Evolutionary conservation across 2,888 invertebrate species (phyloP), one percentile per base, ranked within the genome.

Genomic region (Cephus pygmeus): DNA sequence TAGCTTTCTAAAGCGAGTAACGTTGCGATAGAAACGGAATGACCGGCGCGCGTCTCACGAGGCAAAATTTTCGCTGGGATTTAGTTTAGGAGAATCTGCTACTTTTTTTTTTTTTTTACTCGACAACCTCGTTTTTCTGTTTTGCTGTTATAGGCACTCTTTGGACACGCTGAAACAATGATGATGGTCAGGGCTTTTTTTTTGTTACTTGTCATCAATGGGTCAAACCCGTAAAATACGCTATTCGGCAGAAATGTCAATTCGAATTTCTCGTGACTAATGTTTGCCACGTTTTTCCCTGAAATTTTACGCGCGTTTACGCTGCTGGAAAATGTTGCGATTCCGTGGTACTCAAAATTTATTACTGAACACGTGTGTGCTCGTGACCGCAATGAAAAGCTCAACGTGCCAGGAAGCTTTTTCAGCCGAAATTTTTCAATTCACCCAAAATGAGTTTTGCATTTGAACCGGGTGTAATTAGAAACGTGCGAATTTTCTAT

Each of bases 1-100:
- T 90, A 91, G 90, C 91, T 91, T 91, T 91, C 91, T 91, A 91
- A 91, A 90, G 85, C 87, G 81, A 82, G 83, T 81, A 79, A 76
- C 80, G 80, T 77, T 80, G 71, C 71, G 71, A 71, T 71, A 34
- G 71, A 71, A 71, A 31, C 71, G 31, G 34, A 71, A 56, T 56
- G 56, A 56, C 56, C 56, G 56, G 9, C 56, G 56, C 56, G 56
- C 56, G 56, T 23, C 56, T 56, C 56, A 56, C 56, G 23, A 23
- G 23, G 56, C 56, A 23, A 56, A 56, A 15, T 56, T 56, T 56
- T 23, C 23, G 56, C 56, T 56, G 23, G 1, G 6, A 56, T 56
- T 56, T 56, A 56, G 56, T 56, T 56, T 23, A 40, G 40, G 40
- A 23, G 23, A 23, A 56, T 56, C 23, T 56, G 9, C 23, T 2